These are phyloP conservation scores for Pteropus rufus DNA, from an alignment of 2,797 vertebrate genomes.

Conservation along the genomic window DNA sequence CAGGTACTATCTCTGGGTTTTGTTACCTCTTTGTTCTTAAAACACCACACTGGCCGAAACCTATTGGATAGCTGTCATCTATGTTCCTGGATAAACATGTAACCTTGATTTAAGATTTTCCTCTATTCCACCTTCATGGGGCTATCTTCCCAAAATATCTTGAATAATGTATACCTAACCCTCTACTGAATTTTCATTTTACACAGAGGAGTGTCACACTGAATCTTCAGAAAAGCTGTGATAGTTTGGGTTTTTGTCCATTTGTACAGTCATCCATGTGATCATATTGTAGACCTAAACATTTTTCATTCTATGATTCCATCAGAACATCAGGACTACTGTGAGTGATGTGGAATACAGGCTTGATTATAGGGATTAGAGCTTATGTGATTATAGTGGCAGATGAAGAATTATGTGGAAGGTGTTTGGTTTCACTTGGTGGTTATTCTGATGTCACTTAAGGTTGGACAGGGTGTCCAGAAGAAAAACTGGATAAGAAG, in stretches of 20 bases:
- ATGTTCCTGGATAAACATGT: background rate
- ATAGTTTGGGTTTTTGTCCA: background rate
- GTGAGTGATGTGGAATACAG: background rate
- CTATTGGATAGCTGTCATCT: background rate
- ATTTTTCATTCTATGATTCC: background rate
- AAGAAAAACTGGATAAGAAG: background rate
- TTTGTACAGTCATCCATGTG: background rate
- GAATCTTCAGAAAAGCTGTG: background rate
- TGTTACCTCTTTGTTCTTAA: background rate
- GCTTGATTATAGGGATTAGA: background rate
- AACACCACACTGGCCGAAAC: background rate
- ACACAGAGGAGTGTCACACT: background rate
- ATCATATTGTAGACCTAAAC: background rate
- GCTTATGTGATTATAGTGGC: too few species aligned
- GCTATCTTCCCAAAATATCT: background rate
- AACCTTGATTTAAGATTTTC: background rate
- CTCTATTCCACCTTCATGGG: background rate
- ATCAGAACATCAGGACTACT: background rate
- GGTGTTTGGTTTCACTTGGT: background rate
- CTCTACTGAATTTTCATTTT: background rate
- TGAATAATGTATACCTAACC: background rate
- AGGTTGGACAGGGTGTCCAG: background rate
- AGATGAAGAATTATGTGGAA: background rate
- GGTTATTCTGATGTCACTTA: too few species aligned
- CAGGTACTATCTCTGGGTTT: background rate